phyloP scores from a whole-genome alignment of 2,888 invertebrate species.

The Cantharis nigra region DNA sequence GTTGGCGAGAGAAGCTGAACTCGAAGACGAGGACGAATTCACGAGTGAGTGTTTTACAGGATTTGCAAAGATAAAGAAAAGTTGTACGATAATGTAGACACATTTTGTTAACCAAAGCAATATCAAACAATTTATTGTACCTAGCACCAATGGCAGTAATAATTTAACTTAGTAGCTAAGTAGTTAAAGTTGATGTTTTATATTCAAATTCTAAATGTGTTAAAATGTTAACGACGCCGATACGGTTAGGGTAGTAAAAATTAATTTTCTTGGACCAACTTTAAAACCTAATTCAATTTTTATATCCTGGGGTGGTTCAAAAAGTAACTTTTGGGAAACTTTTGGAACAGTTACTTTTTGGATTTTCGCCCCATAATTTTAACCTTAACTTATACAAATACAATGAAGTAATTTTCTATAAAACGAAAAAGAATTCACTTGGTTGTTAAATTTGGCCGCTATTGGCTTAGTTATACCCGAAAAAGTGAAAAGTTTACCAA shows the following conservation, averaged over 20 bases:
- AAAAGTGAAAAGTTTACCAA: not conserved
- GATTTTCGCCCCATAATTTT: not conserved
- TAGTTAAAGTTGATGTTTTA: not conserved
- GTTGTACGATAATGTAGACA: constrained; percentile 49
- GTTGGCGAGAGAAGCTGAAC: constrained; percentile 94
- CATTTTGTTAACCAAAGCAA: not conserved
- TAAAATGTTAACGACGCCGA: not conserved
- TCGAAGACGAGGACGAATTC: constrained; percentile 94
- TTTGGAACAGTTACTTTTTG: not conserved
- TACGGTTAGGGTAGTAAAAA: not conserved
- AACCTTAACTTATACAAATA: not conserved
- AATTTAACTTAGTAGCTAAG: not conserved
- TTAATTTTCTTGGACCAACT: not conserved
- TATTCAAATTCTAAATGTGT: not conserved
- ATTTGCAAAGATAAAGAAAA: constrained; percentile 47
- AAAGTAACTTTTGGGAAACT: not conserved
- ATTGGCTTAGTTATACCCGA: not conserved
- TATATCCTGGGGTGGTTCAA: not conserved
- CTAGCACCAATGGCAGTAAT: not conserved
- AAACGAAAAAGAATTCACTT: not conserved
- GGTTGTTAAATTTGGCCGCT: not conserved
- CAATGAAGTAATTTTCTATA: not conserved
- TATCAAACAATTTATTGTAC: not conserved
- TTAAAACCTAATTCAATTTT: not conserved
- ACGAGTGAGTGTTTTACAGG: constrained; percentile 74